Base-by-base conservation (phyloP, 1,140 invertebrate species). In the Lerema accius region DNA sequence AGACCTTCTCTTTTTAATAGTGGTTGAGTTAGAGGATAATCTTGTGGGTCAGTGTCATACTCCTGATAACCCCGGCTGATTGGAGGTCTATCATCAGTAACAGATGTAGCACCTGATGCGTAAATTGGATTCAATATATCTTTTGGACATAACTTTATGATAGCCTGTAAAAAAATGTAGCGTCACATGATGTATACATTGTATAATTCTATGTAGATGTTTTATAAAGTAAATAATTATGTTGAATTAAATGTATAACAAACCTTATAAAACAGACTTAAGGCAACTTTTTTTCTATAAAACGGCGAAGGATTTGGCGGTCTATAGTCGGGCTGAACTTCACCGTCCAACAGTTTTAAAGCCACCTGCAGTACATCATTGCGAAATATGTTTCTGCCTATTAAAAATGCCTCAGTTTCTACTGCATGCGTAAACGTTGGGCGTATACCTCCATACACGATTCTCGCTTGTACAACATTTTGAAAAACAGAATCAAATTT, bases 181-280 rank as follows among this genome's bases (percentile, higher is more conserved):
- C 6, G n/a, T n/a, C n/a, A n/a, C n/a, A n/a, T n/a, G n/a, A n/a
- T n/a, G n/a, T n/a, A n/a, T n/a, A n/a, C n/a, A n/a, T n/a, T n/a
- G n/a, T n/a, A n/a, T n/a, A n/a, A n/a, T n/a, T n/a, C n/a, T n/a
- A n/a, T n/a, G n/a, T n/a, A n/a, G n/a, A n/a, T n/a, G n/a, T n/a
- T n/a, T n/a, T n/a, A n/a, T n/a, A n/a, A n/a, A n/a, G n/a, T n/a
- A n/a, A n/a, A n/a, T n/a, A n/a, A n/a, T n/a, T n/a, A n/a, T n/a
- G n/a, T n/a, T n/a, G n/a, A n/a, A n/a, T n/a, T n/a, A n/a, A n/a
- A n/a, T n/a, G 17, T 14, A 42, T 15, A n/a, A 59, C 40, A 64
- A 82, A 95, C 94, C 91, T 95, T 96, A 72, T 95, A 96, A 66
- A 96, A 93, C 10, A 96, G 78, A 58, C 91, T 86, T 50, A 92